A percentile compares a stretch with the other conserved stretches of the same genome.
Conservation (phyloP, 2,113 vertebrate genomes). For the Phocoena phocoena region DNA sequence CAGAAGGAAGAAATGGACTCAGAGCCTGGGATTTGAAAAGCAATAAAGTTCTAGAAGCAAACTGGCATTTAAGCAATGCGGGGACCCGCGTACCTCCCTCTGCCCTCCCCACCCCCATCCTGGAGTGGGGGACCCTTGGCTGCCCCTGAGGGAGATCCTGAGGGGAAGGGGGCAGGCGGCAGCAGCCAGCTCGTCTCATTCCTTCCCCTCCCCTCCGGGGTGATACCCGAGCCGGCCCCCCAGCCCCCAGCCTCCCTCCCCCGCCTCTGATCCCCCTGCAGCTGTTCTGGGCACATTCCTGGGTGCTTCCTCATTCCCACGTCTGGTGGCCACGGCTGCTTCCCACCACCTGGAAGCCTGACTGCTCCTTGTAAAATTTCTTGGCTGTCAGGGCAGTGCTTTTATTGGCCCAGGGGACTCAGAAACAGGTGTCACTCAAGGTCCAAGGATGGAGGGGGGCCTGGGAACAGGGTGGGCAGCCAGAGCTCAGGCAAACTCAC, state of each 20-base stretch:
- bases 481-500: background rate
- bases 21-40: background rate
- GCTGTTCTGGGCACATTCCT: constrained; percentile 95
- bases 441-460: constrained; percentile 53
- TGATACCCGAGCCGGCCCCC: constrained; percentile 44
- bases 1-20: background rate
- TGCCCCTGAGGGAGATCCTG: background rate
- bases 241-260: background rate
- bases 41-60: background rate
- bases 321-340: constrained; percentile 88
- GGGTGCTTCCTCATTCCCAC: constrained; percentile 91
- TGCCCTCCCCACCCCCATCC: background rate
- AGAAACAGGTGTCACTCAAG: constrained; percentile 85
- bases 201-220: background rate
- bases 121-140: background rate
- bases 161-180: background rate
- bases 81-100: accelerated
- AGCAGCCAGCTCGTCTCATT: background rate
- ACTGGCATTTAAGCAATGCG: background rate
- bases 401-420: constrained; percentile 84
- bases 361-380: constrained; percentile 90
- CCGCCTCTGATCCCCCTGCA: constrained; percentile 84
- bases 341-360: constrained; percentile 91
- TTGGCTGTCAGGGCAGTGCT: constrained; percentile 88
- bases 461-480: background rate